phyloP scores from a whole-genome alignment of 2,113 vertebrate genomes.

The Eublepharis macularius region DNA sequence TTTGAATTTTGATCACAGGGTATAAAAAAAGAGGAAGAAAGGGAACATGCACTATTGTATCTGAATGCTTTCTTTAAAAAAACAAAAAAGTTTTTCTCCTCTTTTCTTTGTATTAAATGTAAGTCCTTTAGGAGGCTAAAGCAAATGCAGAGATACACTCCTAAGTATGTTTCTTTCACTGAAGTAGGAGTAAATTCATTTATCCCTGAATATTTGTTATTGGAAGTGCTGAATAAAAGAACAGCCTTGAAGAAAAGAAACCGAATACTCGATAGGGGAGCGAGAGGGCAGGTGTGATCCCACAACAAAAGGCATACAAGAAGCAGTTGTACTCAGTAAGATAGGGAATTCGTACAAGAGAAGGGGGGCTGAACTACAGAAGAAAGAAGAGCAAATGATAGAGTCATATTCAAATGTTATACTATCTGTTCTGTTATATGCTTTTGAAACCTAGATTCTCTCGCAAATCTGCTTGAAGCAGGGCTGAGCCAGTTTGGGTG shows the following conservation, averaged over 20 bases:
- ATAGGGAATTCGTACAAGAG: neutral
- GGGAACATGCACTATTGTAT: neutral
- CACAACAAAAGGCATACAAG: neutral
- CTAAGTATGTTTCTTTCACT: constrained; percentile 6
- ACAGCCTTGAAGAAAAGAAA: constrained; percentile 7
- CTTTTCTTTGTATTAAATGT: neutral
- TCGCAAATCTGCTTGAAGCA: neutral
- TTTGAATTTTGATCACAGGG: constrained; percentile 49
- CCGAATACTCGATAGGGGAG: constrained; percentile 16
- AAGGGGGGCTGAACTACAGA: constrained; percentile 5
- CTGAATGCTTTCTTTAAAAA: neutral
- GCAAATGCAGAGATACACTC: neutral
- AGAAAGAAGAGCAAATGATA: neutral
- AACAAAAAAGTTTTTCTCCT: neutral
- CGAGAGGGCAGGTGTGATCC: constrained; percentile 7
- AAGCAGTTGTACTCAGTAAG: neutral
- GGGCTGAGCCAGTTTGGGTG: neutral
- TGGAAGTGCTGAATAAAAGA: neutral
- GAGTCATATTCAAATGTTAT: neutral
- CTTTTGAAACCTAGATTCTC: neutral
- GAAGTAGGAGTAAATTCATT: constrained; percentile 24
- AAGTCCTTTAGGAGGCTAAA: constrained; percentile 25
- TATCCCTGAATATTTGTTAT: constrained; percentile 10
- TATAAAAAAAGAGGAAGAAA: constrained; percentile 20
- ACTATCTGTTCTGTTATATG: neutral